Evolutionary conservation across 2,888 invertebrate genomes (phyloP).

Genomic region (Ischnura elegans): DNA sequence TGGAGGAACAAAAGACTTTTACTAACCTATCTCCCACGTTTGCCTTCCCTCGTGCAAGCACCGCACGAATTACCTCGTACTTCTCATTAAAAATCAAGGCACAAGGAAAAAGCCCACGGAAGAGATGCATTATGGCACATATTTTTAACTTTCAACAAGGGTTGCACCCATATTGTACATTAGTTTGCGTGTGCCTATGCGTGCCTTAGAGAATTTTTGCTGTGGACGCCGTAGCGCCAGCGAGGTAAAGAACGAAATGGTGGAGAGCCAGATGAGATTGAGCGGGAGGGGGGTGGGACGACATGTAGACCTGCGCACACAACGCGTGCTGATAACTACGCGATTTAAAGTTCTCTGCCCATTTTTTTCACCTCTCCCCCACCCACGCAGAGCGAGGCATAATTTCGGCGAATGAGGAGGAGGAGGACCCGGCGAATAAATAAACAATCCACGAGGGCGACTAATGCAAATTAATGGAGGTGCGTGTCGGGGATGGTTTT

Average conservation of each 20-base stretch:
- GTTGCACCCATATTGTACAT: background rate
- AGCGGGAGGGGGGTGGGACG: background rate
- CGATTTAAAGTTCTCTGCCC: background rate
- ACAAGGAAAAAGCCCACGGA: background rate
- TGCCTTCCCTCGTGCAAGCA: background rate
- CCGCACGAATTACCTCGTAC: background rate
- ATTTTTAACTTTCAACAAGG: constrained; percentile 22
- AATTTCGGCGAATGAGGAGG: constrained; percentile 63
- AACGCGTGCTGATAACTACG: constrained; percentile 50
- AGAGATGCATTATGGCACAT: constrained; percentile 10
- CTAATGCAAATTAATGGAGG: constrained; percentile 66
- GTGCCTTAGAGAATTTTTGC: background rate
- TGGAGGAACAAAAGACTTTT: background rate
- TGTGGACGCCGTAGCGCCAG: background rate
- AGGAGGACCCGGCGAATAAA: constrained; percentile 35
- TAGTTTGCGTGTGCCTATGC: background rate
- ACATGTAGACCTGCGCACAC: background rate
- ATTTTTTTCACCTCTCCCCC: background rate
- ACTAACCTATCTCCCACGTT: background rate
- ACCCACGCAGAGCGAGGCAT: background rate
- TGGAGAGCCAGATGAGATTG: background rate
- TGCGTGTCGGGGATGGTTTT: constrained; percentile 41
- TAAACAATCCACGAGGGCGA: constrained; percentile 41
- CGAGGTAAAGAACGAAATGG: background rate
- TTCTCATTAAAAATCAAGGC: background rate